These are phyloP conservation scores for Palythoa heliodiscus DNA, from an alignment of 92 coral and sea anemone species.

Conservation along the genomic window DNA sequence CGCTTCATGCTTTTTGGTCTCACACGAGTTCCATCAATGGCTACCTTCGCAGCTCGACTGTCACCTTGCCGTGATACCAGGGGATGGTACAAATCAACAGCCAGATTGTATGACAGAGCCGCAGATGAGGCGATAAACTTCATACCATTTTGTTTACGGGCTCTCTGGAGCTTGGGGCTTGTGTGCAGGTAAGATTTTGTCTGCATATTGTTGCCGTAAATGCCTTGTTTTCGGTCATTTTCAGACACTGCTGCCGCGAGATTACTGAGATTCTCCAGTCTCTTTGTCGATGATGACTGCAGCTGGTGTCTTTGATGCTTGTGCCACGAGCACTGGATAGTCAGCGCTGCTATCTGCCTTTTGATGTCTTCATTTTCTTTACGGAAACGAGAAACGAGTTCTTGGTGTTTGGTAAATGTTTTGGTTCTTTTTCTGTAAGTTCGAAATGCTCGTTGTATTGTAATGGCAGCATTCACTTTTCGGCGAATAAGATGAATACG, in stretches of 20 bases:
- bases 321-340: constrained; percentile 79
- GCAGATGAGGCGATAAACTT: constrained; percentile 56
- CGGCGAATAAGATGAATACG: constrained; percentile 77
- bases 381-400: constrained; percentile 52
- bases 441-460: constrained; percentile 80
- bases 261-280: constrained; percentile 31
- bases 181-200: constrained; percentile 28
- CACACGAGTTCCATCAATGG: constrained; percentile 57
- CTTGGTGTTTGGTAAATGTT: constrained; percentile 35
- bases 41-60: constrained; percentile 65
- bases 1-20: constrained; percentile 76
- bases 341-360: constrained; percentile 78
- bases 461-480: constrained; percentile 85
- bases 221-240: background rate
- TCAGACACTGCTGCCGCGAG: background rate
- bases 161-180: constrained; percentile 18
- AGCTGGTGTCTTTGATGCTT: constrained; percentile 50
- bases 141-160: constrained; percentile 19
- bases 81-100: constrained; percentile 85
- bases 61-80: constrained; percentile 81
- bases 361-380: constrained; percentile 73
- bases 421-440: constrained; percentile 44
- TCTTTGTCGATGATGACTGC: constrained; percentile 34
- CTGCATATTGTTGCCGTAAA: constrained; percentile 10
- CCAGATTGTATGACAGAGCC: constrained; percentile 75